Percentiles rank a stretch among this genome's conserved stretches.
Evolutionary conservation across 2,888 invertebrate species (phyloP).

Genomic region (Willowsia nigromaculata): DNA sequence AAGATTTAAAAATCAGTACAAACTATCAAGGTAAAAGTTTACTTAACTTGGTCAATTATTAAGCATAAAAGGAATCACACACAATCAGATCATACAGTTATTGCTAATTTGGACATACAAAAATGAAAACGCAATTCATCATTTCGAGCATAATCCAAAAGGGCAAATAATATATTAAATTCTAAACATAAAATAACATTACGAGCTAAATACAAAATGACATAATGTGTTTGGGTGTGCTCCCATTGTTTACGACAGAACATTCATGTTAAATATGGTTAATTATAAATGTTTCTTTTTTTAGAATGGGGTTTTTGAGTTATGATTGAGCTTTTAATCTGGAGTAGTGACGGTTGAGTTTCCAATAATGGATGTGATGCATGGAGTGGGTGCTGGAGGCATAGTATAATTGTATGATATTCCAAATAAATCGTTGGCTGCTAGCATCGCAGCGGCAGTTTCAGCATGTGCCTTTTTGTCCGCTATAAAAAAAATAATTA

Average conservation of each 20-base stretch:
- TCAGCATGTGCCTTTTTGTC: conserved; percentile 10
- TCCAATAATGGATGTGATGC: background rate
- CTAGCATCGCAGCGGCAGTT: conserved; percentile 28
- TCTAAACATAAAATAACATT: background rate
- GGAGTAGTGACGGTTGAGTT: too few relatives aligned
- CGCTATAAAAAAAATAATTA: conserved; percentile 56
- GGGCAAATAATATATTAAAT: background rate
- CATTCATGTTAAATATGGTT: too few relatives aligned
- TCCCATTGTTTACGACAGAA: too few relatives aligned
- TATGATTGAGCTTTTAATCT: too few relatives aligned
- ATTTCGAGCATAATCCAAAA: background rate
- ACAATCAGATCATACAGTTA: background rate
- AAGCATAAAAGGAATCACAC: background rate
- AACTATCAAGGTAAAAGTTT: background rate
- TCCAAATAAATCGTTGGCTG: conserved; percentile 17
- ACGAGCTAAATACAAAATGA: too few relatives aligned
- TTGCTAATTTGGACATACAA: background rate
- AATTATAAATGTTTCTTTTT: too few relatives aligned
- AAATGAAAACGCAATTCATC: background rate
- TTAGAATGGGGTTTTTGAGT: too few relatives aligned
- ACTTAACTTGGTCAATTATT: background rate
- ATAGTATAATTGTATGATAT: background rate
- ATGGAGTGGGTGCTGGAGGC: background rate
- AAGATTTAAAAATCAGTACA: background rate
- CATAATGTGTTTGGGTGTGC: too few relatives aligned